A percentile compares a stretch with the other conserved stretches of the same genome.
Conservation (phyloP, 2,797 vertebrate genomes). For the Danio choprae region DNA sequence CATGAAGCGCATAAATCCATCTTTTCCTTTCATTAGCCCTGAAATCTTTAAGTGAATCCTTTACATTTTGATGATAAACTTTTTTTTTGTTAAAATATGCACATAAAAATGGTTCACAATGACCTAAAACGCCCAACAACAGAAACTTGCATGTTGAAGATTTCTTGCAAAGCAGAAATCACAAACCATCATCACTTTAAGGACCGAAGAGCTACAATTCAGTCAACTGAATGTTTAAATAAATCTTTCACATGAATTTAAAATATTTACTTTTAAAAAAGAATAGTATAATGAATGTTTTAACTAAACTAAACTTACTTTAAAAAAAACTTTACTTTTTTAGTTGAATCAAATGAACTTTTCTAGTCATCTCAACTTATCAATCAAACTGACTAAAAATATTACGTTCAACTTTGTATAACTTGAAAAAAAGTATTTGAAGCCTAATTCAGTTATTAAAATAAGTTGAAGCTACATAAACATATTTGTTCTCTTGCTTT, state of each 20-base stretch:
- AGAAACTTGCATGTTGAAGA: not conserved
- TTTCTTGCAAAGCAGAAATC: not conserved
- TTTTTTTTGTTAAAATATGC: not conserved
- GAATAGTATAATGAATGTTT: no score
- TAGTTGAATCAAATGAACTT: no score
- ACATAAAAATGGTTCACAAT: not conserved
- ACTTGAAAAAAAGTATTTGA: no score
- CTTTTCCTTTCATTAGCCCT: not conserved
- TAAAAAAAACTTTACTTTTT: no score
- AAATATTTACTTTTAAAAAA: no score
- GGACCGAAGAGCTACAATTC: not conserved
- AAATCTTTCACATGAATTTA: not conserved
- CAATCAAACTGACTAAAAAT: no score
- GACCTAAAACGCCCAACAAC: not conserved
- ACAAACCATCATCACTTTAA: not conserved
- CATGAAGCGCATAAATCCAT: not conserved
- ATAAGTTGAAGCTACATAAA: no score
- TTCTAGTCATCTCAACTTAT: no score
- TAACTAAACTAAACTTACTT: no score
- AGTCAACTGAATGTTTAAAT: not conserved
- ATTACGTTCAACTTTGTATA: no score
- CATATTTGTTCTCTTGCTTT: no score
- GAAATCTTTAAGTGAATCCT: not conserved
- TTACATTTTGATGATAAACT: not conserved
- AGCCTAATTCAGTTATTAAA: no score